phyloP scores from a whole-genome alignment of 2,113 vertebrate species.

The Dasyurus viverrinus region DNA sequence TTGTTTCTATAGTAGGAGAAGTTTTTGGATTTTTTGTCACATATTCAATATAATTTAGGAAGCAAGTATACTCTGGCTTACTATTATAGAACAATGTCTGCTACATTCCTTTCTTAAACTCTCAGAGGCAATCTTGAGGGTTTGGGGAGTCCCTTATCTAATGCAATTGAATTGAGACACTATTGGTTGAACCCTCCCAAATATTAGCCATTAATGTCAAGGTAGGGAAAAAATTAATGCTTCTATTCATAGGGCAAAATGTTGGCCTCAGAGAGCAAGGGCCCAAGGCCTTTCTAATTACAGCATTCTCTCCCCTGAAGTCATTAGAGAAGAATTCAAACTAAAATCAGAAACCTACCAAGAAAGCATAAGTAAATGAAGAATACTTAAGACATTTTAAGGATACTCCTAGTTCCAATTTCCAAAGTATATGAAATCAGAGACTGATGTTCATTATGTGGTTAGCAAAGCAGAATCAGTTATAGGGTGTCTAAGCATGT shows the following conservation, averaged over 20 bases:
- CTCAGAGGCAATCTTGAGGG: not conserved
- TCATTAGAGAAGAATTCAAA: not conserved
- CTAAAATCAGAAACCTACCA: not conserved
- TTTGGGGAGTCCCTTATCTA: not conserved
- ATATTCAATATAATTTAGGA: not conserved
- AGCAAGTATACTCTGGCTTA: not conserved
- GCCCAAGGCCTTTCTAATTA: not conserved
- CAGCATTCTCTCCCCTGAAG: not conserved
- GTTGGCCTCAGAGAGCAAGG: not conserved
- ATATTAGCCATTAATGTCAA: not conserved
- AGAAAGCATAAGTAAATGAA: not conserved
- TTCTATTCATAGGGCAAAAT: not conserved
- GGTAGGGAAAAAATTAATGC: not conserved
- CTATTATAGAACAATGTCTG: not conserved
- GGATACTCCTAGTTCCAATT: not conserved
- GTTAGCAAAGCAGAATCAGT: not conserved
- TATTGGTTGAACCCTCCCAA: not conserved
- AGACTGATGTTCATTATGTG: not conserved
- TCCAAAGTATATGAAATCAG: not conserved
- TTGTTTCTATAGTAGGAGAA: not conserved
- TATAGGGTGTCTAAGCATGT: not conserved
- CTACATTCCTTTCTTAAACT: not conserved
- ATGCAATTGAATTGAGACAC: not conserved
- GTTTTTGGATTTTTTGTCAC: not conserved
- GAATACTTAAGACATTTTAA: not conserved